Base-by-base conservation (phyloP, 1,140 invertebrate species). In the Bombus sibiricus region DNA sequence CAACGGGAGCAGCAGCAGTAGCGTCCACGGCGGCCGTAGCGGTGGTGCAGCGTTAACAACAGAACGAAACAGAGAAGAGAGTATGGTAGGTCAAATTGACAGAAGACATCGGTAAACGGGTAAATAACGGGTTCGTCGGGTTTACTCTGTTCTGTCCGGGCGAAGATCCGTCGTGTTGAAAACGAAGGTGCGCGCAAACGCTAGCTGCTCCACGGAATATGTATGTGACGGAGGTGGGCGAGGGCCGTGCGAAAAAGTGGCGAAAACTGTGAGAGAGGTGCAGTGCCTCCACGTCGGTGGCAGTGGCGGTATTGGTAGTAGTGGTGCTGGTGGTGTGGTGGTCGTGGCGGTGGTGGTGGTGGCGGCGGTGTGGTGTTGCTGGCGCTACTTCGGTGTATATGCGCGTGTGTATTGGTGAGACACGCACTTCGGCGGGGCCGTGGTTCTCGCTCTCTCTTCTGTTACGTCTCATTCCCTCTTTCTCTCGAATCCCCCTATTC, bases 221-320 rank as follows among this genome's bases (percentile, higher is more conserved):
- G 87, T 85, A 82, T 81, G 80, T 47, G 87, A 79, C 62, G 66
- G 68, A 73, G 78, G 78, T 86, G 81, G 74, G 62, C 69, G 75
- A 78, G 86, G 71, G 68, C 68, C 80, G 89, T 85, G 68, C 66
- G 89, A 73, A 74, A 89, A 89, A 91, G 89, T 90, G 89, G 89
- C 89, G 86, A 85, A 81, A 80, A 84, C 71, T 79, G 86, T 91
- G 87, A 91, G 86, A 83, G 69, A 79, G 81, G 85, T 64, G 80
- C 83, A 82, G 57, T 80, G 85, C 83, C 81, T 75, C 68, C 57
- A 76, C 75, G 69, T 85, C 82, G 86, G 88, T 76, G 78, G 88
- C 82, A 77, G 79, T 89, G 87, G 77, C 66, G 83, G 62, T 57
- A 62, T 59, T 78, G 71, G 83, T 37, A 37, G 62, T 82, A 81